Conservation (phyloP, 1,140 invertebrate species). For the Drosophila littoralis region DNA sequence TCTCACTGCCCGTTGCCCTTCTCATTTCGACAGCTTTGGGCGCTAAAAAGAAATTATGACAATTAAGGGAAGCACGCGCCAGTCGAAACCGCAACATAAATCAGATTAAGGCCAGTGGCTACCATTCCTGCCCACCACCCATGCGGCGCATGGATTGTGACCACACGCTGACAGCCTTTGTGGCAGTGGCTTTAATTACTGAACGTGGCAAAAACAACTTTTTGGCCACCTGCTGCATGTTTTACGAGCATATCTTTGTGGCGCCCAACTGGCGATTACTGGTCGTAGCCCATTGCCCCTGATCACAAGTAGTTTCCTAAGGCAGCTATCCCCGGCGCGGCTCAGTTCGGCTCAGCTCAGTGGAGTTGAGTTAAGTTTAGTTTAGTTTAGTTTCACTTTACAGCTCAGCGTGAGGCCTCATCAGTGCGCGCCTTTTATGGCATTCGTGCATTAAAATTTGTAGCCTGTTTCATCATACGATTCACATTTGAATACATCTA, state of each 20-base stretch:
- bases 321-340: conserved; percentile 6
- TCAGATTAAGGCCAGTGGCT: conserved; percentile 50
- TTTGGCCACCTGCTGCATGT: conserved; percentile 72
- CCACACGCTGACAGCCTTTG: conserved; percentile 59
- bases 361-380: conserved; percentile 5
- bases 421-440: conserved; percentile 42
- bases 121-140: neutral
- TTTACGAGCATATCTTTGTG: conserved; percentile 32
- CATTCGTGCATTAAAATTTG: conserved; percentile 24
- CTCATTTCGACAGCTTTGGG: conserved; percentile 20
- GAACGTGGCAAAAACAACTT: conserved; percentile 32
- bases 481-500: conserved; percentile 55
- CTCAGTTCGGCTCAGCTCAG: neutral
- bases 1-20: neutral
- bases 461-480: conserved; percentile 11
- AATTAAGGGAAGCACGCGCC: conserved; percentile 61
- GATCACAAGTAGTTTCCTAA: conserved; percentile 29
- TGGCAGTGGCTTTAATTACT: conserved; percentile 73
- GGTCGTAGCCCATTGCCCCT: conserved; percentile 16
- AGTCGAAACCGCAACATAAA: conserved; percentile 58
- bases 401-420: conserved; percentile 40
- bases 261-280: conserved; percentile 10
- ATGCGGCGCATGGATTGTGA: conserved; percentile 9
- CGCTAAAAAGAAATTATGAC: conserved; percentile 72
- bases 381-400: conserved; percentile 22